Conservation (phyloP, 1,140 invertebrate genomes). For the Ceratina calcarata region DNA sequence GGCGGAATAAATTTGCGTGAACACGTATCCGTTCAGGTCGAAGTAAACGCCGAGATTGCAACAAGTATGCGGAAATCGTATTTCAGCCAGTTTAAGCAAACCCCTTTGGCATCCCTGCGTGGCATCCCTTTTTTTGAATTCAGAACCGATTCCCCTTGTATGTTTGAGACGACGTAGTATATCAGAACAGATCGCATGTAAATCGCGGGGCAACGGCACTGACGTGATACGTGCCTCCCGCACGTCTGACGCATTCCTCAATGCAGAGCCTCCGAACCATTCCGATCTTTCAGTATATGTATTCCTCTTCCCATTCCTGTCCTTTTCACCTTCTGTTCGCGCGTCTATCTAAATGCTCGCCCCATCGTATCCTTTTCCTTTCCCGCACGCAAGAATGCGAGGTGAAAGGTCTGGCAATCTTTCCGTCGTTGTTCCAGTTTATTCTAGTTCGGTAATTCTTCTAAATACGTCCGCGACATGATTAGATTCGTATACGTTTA, state of each 20-base stretch:
- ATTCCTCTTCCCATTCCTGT: conserved; percentile 21
- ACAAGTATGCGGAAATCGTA: neutral
- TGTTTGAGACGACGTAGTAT: conserved; percentile 23
- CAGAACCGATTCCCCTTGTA: neutral
- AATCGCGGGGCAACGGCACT: conserved; percentile 60
- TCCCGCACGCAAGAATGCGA: neutral
- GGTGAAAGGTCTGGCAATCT: too few relatives aligned
- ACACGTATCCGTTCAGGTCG: neutral
- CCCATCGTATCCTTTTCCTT: neutral
- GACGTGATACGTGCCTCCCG: conserved; percentile 58
- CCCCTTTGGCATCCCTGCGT: too few relatives aligned
- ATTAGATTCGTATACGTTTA: too few relatives aligned
- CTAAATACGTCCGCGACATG: too few relatives aligned
- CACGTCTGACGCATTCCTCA: conserved; percentile 59
- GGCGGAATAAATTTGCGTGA: too few relatives aligned
- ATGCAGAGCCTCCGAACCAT: conserved; percentile 37
- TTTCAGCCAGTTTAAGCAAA: neutral
- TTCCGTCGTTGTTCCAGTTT: too few relatives aligned
- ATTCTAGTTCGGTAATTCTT: too few relatives aligned
- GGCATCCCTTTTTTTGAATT: neutral
- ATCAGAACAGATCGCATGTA: conserved; percentile 64
- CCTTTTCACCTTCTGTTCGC: neutral
- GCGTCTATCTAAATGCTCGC: neutral
- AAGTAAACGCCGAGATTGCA: neutral
- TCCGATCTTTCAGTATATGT: conserved; percentile 24